Base-by-base conservation (phyloP, 2,888 invertebrate species). In the Limnephilus lunatus region DNA sequence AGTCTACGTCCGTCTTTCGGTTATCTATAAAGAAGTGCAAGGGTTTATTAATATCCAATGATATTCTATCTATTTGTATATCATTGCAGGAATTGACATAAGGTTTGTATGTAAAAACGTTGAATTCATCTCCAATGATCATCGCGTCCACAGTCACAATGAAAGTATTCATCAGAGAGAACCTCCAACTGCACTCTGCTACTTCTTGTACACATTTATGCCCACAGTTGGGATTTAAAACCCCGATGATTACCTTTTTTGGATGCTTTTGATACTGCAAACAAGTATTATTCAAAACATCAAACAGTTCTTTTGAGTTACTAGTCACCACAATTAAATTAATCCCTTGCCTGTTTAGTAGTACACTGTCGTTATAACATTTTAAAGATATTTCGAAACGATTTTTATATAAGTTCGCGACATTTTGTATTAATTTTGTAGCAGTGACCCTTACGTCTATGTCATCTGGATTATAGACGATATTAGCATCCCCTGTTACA, bases 151-250 rank as follows among this genome's bases (percentile, higher is more conserved):
- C 35, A 89, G 81, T n/a, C 11, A 89, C 88, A 19, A 89, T 89
- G 35, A 89, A 89, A 32, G 88, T 81, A 14, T 89, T 89, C 44
- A 89, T 35, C 32, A 89, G n/a, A 25, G 19, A 89, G 32, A 80
- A 89, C 14, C 88, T 89, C 88, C 88, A 89, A 25, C 80, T 39
- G 80, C 68, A 35, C 88, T 81, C 35, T n/a, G 88, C 88, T 14
- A 89, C n/a, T 81, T 89, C 35, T 3, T n/a, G 2, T 0, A 68
- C 35, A 89, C 88, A 89, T 25, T 32, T 81, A 12, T 2, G 4
- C n/a, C 39, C 88, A 35, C 88, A 89, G 88, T 89, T 81, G 25
- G 88, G 81, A 81, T 89, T 89, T 44, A 89, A 80, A 11, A 89
- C 81, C 1, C 15, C 88, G 15, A 89, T 35, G 35, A 89, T 5